Percentiles rank a stretch among this genome's conserved stretches.
Evolutionary conservation across 2,113 vertebrate genomes (phyloP).

Genomic region (Stomatorhinus ivindoensis): DNA sequence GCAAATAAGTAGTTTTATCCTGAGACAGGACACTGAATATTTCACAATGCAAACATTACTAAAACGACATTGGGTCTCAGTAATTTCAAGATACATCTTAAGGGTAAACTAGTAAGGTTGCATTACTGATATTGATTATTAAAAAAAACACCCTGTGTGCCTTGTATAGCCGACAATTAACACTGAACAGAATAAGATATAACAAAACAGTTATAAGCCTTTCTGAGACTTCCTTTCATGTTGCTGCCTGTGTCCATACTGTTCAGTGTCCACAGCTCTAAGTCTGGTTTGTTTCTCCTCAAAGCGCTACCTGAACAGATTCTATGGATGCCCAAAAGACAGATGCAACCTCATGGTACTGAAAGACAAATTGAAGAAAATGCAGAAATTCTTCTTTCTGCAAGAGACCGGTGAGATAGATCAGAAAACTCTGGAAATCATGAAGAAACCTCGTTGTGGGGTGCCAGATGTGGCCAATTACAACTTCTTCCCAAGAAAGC

Average conservation of each 20-base stretch:
- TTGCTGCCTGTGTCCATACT: slow-evolving; percentile 17
- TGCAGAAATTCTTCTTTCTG: slow-evolving; percentile 94
- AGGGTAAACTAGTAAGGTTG: neutral
- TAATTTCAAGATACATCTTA: neutral
- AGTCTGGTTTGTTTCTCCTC: neutral
- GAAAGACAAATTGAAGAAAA: slow-evolving; percentile 94
- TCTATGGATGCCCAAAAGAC: slow-evolving; percentile 92
- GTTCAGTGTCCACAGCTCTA: neutral
- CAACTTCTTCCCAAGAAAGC: slow-evolving; percentile 94
- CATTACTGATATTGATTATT: neutral
- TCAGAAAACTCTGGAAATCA: slow-evolving; percentile 82
- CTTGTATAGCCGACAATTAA: neutral
- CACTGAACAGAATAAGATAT: neutral
- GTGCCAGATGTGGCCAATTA: slow-evolving; percentile 97
- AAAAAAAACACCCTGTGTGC: neutral
- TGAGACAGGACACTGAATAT: neutral
- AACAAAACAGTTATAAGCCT: neutral
- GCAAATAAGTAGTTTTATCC: neutral
- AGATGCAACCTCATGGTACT: slow-evolving; percentile 90
- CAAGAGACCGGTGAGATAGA: slow-evolving; percentile 90
- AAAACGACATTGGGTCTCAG: neutral
- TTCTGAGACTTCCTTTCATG: neutral
- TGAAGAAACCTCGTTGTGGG: slow-evolving; percentile 93
- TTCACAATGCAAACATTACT: neutral
- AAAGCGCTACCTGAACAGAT: slow-evolving; percentile 94